Evolutionary conservation across 2,797 vertebrate genomes (phyloP), one percentile per base, ranked within the genome.

Genomic region (Catharus ustulatus): DNA sequence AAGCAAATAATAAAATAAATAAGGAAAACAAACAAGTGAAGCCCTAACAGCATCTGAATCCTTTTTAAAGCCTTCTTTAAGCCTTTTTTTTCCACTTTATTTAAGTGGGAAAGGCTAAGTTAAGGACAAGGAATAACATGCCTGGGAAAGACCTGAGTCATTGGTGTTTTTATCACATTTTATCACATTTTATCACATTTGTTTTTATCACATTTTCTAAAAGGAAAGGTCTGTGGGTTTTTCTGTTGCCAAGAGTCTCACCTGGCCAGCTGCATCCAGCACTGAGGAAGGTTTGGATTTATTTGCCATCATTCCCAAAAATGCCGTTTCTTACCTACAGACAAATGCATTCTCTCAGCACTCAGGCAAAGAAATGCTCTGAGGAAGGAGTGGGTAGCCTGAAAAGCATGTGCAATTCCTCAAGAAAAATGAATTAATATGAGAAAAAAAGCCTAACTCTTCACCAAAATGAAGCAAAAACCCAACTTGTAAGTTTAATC

Each of bases 351-450:
- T 46, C 13, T 32, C 18, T 73, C 24, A 45, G 10, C 18, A 59
- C 13, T 9, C 26, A 52, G 42, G 4, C 12, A 22, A 36, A 55
- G 24, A 67, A 69, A 43, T 18, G 6, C 5, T 73, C 32, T 66
- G 24, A 73, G 29, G 18, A 67, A 73, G 7, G 9, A 48, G 2
- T 3, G 11, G 10, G 24, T 20, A 12, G 4, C 10, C 23, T 66
- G 36, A 15, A 58, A 74, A 16, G 36, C 13, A 38, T 0, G 0
- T 22, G 27, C 4, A 74, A 43, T 8, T 19, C 14, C 34, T 66
- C 1, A 54, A 71, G 26, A 2, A 73, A 68, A 71, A 51, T 6
- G 2, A 40, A 74, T 20, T 1, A 62, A 18, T 8, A 21, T 16
- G 3, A 78, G 9, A 30, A 38, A 43, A 49, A 64, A 13, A 6